These are phyloP conservation scores for Siniperca undulata DNA, from an alignment of 2,797 vertebrate genomes.

Conservation along the genomic window DNA sequence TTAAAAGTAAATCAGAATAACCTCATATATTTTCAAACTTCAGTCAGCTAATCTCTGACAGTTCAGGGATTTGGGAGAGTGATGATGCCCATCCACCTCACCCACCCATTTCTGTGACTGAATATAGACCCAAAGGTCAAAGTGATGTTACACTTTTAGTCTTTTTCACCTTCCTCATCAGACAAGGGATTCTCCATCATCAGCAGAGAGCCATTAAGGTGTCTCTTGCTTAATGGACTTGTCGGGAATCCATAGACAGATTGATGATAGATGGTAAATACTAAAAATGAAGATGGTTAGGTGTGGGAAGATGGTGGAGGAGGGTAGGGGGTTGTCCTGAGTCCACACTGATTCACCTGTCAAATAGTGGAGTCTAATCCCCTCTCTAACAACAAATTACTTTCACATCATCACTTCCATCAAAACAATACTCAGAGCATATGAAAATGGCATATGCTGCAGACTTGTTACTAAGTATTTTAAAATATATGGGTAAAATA, in stretches of 20 bases:
- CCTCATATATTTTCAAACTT: conserved; percentile 35
- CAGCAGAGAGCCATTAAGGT: conserved; percentile 81
- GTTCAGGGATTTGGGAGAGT: conserved; percentile 41
- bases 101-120: conserved; percentile 55
- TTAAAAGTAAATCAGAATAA: conserved; percentile 39
- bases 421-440: conserved; percentile 67
- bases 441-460: conserved; percentile 53
- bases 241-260: conserved; percentile 83
- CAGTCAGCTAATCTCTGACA: conserved; percentile 35
- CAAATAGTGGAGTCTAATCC: conserved; percentile 78
- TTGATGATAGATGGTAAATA: conserved; percentile 85
- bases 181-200: conserved; percentile 84
- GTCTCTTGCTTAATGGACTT: conserved; percentile 87
- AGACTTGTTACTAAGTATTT: conserved; percentile 43
- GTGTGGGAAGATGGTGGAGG: conserved; percentile 67
- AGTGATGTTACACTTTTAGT: conserved; percentile 75
- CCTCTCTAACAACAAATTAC: conserved; percentile 78
- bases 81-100: conserved; percentile 54
- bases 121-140: conserved; percentile 76
- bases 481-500: conserved; percentile 23
- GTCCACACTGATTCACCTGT: conserved; percentile 83
- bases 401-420: conserved; percentile 68
- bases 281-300: conserved; percentile 82
- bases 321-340: conserved; percentile 68
- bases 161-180: conserved; percentile 81